A percentile compares a stretch with the other conserved stretches of the same genome.
These are phyloP conservation scores for Epistrophella euchroma DNA, from an alignment of 2,888 invertebrate species.

Conservation along the genomic window DNA sequence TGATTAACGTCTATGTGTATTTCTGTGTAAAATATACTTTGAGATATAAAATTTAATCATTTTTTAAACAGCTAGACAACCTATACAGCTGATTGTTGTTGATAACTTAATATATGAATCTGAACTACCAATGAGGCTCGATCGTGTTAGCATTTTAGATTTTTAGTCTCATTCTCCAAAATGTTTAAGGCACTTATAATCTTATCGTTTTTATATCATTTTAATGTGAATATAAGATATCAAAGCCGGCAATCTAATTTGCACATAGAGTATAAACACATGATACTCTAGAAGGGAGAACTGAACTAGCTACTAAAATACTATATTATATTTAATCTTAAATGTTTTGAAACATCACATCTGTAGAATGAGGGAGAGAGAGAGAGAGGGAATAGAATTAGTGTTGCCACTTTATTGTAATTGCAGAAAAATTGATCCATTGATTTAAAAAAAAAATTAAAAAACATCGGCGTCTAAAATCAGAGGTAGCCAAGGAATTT, in stretches of 20 bases:
- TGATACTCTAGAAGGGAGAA: not conserved
- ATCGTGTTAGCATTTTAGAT: not conserved
- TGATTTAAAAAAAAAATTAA: too few species aligned
- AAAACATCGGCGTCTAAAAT: too few species aligned
- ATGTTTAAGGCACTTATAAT: too few species aligned
- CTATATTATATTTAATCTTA: constrained; percentile 3
- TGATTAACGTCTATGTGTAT: not conserved
- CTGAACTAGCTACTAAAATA: not conserved
- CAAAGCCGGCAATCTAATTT: constrained; percentile 8
- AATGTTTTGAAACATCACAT: not conserved
- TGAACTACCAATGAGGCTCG: not conserved
- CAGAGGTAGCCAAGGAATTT: too few species aligned
- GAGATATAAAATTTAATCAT: not conserved
- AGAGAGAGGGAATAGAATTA: not conserved
- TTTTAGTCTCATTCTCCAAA: not conserved
- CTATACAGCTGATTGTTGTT: not conserved
- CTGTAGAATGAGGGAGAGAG: not conserved
- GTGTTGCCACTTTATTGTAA: not conserved
- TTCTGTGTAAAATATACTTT: not conserved
- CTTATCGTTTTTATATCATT: not conserved
- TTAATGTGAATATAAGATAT: not conserved
- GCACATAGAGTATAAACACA: not conserved
- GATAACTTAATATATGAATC: not conserved
- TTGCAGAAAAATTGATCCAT: not conserved
- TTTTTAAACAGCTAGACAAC: not conserved